Evolutionary conservation across 2,113 vertebrate species (phyloP), one percentile per base, ranked within the genome.

Genomic region (Periophthalmus modestus): DNA sequence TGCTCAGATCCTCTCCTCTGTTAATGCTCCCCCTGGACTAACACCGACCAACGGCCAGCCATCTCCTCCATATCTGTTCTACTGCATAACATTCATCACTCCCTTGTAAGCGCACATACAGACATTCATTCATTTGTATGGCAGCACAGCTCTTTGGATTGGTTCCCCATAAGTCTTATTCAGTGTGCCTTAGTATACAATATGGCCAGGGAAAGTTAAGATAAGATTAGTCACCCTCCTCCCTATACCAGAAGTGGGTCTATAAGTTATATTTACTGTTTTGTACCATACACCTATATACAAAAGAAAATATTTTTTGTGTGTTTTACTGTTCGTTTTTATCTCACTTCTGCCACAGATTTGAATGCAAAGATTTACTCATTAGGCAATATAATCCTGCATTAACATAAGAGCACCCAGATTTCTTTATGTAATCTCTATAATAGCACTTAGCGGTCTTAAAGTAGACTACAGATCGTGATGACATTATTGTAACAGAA

Each of bases 401-500:
- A 55, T 55, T 55, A 55, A 55, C 52, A 21, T 19, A 55, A 52
- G 50, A 52, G 15, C 50, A n/a, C 19, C 48, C 52, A 9, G 7
- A n/a, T 52, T 52, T 52, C 50, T 52, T 52, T 52, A 52, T 52
- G 50, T 89, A 83, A 89, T 83, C 87, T 82, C 69, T 69, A 75
- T 80, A 87, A 87, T 71, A 74, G 71, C 81, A 7, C n/a, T 19
- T 15, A 54, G 59, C 69, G 58, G 4, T 68, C 71, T 79, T 71
- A 80, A 76, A 80, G 82, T 77, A 72, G 85, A 87, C 68, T 36
- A 24, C 67, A 79, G 89, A 83, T 84, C 82, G 21, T 59, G 54
- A 59, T 86, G 69, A 67, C 74, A 47, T 70, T 21, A n/a, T 55
- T 55, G 52, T 55, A 55, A 55, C 52, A 55, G 52, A 55, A 19